Conservation (phyloP, 2,888 invertebrate genomes). For the Pecten maximus region DNA sequence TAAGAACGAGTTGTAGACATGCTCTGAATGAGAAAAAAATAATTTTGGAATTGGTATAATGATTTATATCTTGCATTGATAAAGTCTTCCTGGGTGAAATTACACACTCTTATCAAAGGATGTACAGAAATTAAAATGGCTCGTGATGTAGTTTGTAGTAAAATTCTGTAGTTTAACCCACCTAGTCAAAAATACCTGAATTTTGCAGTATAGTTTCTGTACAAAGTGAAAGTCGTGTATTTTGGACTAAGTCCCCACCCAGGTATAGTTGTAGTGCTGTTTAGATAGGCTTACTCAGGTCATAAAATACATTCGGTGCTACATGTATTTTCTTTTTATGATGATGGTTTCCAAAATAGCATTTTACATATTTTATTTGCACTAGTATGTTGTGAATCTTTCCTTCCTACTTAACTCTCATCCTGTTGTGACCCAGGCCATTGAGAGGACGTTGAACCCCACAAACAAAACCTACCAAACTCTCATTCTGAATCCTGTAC, state of each 20-base stretch:
- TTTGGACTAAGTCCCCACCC: background rate
- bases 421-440: too few species aligned
- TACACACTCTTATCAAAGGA: too few species aligned
- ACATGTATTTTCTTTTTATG: background rate
- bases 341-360: background rate
- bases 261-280: background rate
- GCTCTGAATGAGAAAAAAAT: too few species aligned
- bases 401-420: too few species aligned
- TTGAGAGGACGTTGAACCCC: too few species aligned
- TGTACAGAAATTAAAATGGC: background rate
- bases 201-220: too few species aligned
- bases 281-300: background rate
- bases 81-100: too few species aligned
- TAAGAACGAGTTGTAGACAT: too few species aligned
- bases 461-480: background rate
- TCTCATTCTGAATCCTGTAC: background rate
- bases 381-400: background rate
- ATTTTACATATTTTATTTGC: background rate
- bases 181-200: background rate
- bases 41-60: too few species aligned
- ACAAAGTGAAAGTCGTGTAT: too few species aligned
- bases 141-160: background rate
- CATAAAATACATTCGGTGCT: background rate
- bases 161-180: background rate
- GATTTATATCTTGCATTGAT: too few species aligned